Base-by-base conservation (phyloP, 2,113 vertebrate genomes). In the Murina feae region DNA sequence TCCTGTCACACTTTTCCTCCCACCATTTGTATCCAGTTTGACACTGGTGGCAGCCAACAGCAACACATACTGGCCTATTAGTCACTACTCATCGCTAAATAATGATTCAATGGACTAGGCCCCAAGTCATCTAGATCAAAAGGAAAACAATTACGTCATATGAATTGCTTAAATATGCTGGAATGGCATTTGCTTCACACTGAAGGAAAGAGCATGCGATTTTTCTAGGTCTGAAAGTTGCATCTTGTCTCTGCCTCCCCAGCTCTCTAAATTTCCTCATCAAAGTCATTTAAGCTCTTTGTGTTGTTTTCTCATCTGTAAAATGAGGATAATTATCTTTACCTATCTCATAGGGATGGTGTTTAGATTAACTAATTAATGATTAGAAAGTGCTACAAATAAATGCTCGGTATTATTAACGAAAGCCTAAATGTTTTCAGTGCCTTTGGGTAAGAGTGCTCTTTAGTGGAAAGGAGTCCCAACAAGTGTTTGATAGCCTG, bases 351-450 rank as follows among this genome's bases (percentile, higher is more conserved):
- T 44, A 95, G 93, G 93, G 74, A 94, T 93, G 87, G 81, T 80
- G 81, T 91, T 96, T 96, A 96, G 88, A 96, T 97, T 79, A 97
- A 96, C 95, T 97, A 97, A 97, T 97, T 97, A 97, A 96, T 97
- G 96, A 96, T 95, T 94, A 96, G 90, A 96, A 93, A 92, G 81
- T 93, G 74, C 85, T 92, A 63, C 96, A 80, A 88, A 71, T 44
- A 96, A 95, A 96, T 88, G 63, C 74, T 95, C 39, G 49, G 78
- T 85, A 93, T 97, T 96, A 95, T 97, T 93, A 95, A 96, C 82
- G 84, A 95, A 96, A 95, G 90, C n/a, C 0, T 53, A 95, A 94
- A 74, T 92, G 83, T 96, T 95, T 96, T 92, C 88, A 83, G 37
- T 76, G 93, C 93, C 93, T 80, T 97, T 92, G 96, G 97, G 90